Evolutionary conservation across 2,797 vertebrate genomes (phyloP).

Genomic region (Epinephelus awoara): DNA sequence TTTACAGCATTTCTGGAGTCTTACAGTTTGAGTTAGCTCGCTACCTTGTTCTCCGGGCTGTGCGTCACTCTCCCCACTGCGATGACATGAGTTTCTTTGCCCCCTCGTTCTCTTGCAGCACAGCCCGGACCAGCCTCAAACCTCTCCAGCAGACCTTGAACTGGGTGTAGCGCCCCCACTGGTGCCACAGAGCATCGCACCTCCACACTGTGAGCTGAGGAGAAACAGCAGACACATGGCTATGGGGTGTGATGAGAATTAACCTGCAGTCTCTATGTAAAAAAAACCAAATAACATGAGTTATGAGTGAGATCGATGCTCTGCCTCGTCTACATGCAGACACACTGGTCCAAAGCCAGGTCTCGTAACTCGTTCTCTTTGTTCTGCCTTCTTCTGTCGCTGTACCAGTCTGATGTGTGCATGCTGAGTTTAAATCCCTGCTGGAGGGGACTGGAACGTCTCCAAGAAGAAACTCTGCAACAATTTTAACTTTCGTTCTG

Average conservation of each 20-base stretch:
- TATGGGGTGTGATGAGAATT: neutral
- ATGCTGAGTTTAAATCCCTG: neutral
- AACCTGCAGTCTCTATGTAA: neutral
- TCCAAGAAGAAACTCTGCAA: constrained; percentile 13
- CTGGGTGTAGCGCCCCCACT: constrained; percentile 75
- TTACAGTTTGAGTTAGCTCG: too few relatives aligned
- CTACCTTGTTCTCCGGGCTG: constrained; percentile 72
- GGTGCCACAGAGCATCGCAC: constrained; percentile 61
- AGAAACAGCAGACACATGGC: constrained; percentile 6
- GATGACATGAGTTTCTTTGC: constrained; percentile 85
- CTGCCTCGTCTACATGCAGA: neutral
- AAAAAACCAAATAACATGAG: neutral
- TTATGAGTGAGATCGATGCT: neutral
- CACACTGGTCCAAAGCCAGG: neutral
- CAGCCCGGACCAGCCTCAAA: constrained; percentile 80
- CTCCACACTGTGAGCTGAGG: constrained; percentile 59
- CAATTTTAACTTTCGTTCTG: constrained; percentile 38
- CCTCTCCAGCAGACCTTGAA: constrained; percentile 83
- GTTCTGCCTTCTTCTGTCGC: neutral
- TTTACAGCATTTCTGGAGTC: too few relatives aligned
- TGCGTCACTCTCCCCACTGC: constrained; percentile 68
- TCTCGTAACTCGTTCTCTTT: neutral
- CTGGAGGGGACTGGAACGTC: neutral
- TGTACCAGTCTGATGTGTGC: neutral
- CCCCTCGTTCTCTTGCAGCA: constrained; percentile 76